Base-by-base conservation (phyloP, 2,113 vertebrate genomes). In the Ptilorrhoa leucosticta region DNA sequence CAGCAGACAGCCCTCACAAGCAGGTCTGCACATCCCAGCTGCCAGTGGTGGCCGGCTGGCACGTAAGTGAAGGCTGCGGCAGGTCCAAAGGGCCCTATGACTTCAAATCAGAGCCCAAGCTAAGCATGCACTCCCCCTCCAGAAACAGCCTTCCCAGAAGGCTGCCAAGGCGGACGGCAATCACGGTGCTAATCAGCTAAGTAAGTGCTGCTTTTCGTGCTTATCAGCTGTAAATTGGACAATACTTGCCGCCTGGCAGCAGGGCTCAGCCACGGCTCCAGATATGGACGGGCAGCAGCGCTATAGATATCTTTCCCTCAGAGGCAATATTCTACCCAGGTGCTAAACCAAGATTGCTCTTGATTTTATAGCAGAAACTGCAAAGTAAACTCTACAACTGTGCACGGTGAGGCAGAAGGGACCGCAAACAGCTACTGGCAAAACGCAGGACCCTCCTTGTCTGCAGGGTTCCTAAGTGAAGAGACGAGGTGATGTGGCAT, bases 191-290 rank as follows among this genome's bases (percentile, higher is more conserved):
- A 57, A 92, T 93, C 88, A 89, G 80, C 48, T 47, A 80, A 96
- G 30, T 57, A 86, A 80, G 76, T 27, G 81, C 75, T 48, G 73
- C 82, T 86, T 91, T 90, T 39, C 14, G 1, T 51, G 70, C 75
- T 93, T 66, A 90, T 89, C 78, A 66, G 87, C 48, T 90, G 85
- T 75, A 90, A 96, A 96, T 13, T 60, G 83, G 83, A 54, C 68
- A 11, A 37, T 48, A 69, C 82, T 82, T 35, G 63, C 69, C 42
- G 88, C 48, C 87, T 78, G 73, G 78, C 58, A 95, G 88, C 65
- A 56, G 39, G n/a, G 30, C 80, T 66, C 86, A n/a, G 79, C 33
- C 65, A 13, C 45, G 9, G 58, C 66, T 93, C 76, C 48, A 66
- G 54, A 35, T 56, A 66, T 0, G 3, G 6, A 58, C 37, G 13